These are phyloP conservation scores for Actenoides hombroni DNA, from an alignment of 2,113 vertebrate genomes.

Conservation along the genomic window DNA sequence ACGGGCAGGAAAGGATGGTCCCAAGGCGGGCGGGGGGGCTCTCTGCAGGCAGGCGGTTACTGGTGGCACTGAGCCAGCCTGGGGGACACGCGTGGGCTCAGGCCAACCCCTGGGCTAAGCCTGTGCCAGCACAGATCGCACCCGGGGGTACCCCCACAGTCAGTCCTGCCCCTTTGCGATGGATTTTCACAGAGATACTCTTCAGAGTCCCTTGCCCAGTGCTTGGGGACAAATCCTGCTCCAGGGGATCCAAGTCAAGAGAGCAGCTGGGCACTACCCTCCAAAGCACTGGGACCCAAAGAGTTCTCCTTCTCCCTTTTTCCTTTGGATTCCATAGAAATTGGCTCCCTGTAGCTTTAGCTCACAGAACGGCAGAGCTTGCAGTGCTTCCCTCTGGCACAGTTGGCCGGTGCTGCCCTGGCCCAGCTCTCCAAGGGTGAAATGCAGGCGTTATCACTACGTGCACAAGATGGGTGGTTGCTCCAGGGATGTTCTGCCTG, in stretches of 20 bases:
- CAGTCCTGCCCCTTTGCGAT: fast-evolving
- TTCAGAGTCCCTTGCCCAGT: not conserved
- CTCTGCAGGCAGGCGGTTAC: not conserved
- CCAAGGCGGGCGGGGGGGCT: not conserved
- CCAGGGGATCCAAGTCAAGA: not conserved
- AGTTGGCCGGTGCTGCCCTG: not conserved
- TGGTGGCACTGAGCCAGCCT: not conserved
- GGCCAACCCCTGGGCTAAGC: not conserved
- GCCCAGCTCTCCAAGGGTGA: not conserved
- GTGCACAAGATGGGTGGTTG: not conserved
- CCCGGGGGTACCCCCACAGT: fast-evolving
- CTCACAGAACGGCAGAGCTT: fast-evolving
- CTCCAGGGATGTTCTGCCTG: not conserved
- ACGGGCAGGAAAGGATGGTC: too few relatives aligned
- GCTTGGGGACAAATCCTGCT: not conserved
- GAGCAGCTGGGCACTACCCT: not conserved
- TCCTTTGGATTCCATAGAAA: fast-evolving
- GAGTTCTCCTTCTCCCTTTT: not conserved
- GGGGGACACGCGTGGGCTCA: fast-evolving
- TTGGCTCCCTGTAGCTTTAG: fast-evolving
- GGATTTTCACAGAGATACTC: fast-evolving
- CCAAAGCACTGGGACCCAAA: not conserved
- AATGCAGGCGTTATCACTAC: not conserved
- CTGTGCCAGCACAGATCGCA: fast-evolving
- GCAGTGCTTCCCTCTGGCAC: not conserved